These are phyloP conservation scores for Myzus persicae DNA, from an alignment of 1,140 invertebrate species.

Conservation along the genomic window DNA sequence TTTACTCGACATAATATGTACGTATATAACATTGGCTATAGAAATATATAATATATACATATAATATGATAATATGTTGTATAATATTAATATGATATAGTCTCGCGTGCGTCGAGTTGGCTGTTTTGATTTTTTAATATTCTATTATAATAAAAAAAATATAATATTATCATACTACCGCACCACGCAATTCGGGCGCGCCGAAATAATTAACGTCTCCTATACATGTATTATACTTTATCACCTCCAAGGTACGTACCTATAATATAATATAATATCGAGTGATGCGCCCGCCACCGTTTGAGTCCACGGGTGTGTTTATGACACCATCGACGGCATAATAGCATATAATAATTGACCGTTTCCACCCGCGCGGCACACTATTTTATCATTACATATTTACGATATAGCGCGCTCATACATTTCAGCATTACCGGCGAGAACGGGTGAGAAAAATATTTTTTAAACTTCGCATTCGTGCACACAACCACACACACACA, in stretches of 20 bases:
- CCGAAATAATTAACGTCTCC: background rate
- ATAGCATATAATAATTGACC: background rate
- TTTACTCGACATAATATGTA: background rate
- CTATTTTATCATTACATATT: background rate
- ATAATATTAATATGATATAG: background rate
- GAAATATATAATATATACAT: background rate
- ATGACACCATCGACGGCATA: background rate
- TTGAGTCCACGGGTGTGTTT: background rate
- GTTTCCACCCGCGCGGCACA: background rate
- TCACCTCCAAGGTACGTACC: too few relatives aligned
- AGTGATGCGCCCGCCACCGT: background rate
- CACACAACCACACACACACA: background rate
- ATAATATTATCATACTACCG: background rate
- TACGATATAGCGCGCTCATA: background rate
- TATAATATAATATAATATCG: background rate
- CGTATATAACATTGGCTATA: background rate
- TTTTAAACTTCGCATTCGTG: background rate
- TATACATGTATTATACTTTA: background rate
- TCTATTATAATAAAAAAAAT: slow-evolving; percentile 3
- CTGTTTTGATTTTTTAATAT: slow-evolving; percentile 1
- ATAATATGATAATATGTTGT: background rate
- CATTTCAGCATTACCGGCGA: background rate
- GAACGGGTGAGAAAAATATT: slow-evolving; percentile 3
- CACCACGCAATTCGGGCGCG: background rate
- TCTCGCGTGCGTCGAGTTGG: background rate